Evolutionary conservation across 2,888 invertebrate genomes (phyloP), one percentile per base, ranked within the genome.

Genomic region (Eustalomyia histrio): DNA sequence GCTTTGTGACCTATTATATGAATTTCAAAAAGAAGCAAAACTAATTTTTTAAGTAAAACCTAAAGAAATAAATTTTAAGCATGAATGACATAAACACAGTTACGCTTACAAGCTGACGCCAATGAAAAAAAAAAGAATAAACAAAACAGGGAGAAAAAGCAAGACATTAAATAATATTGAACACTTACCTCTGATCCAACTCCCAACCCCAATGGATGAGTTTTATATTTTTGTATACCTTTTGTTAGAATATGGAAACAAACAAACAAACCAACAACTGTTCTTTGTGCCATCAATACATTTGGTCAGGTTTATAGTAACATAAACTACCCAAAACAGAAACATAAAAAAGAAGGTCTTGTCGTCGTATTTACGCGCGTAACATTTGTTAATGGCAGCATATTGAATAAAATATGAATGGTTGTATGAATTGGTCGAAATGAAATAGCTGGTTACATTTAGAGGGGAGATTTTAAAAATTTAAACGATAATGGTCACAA

Each of bases 81-180:
- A 33, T 24, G 50, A 71, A 67, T 74, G 76, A 75, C 78, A 79
- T 83, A 79, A 76, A 81, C 80, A 83, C 81, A 71, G 75, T 82
- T 81, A 76, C 80, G 79, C 67, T 79, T 74, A 74, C 81, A 81
- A 83, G 79, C 74, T 83, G 79, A 80, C 81, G 76, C 79, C 83
- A 68, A 71, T 33, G 57, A 14, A 24, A 73, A 60, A 76, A 55
- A 60, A 53, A 64, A 7, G 33, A 63, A 29, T 12, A 6, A 72
- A 65, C 16, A 50, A 61, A 63, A 64, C 47, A 47, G 65, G 69
- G 55, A 71, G 53, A 60, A 61, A 65, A 75, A 55, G 33, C 65
- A 78, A 72, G 61, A 81, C 61, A 65, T 63, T 63, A 74, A 81
- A 60, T 58, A 68, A 67, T 53, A 78, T 71, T 71, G 67, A 73